Evolutionary conservation across 2,113 vertebrate genomes (phyloP).

Genomic region (Paracanthobrama guichenoti): DNA sequence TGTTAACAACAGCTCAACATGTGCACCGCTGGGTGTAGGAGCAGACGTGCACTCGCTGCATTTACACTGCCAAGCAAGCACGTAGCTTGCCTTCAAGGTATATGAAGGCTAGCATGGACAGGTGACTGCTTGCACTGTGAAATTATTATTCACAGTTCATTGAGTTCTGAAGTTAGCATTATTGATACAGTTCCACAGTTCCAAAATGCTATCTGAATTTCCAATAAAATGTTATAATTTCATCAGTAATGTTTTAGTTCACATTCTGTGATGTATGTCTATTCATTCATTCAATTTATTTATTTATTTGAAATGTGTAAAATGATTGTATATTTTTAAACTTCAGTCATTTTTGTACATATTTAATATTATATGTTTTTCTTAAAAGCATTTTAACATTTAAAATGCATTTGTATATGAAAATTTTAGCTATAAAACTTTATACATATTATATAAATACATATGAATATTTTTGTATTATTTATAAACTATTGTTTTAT

Average conservation of each 20-base stretch:
- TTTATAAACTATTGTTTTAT: no score
- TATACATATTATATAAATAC: no score
- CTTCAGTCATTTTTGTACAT: background rate
- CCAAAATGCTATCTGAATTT: background rate
- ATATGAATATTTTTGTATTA: no score
- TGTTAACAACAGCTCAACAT: constrained; percentile 29
- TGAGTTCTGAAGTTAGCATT: background rate
- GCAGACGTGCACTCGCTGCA: background rate
- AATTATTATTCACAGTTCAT: background rate
- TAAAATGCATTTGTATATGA: no score
- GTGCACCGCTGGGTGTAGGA: background rate
- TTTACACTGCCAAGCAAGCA: background rate
- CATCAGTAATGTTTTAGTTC: background rate
- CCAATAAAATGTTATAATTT: background rate
- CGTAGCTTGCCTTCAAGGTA: background rate
- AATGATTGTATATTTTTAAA: background rate
- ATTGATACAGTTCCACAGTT: background rate
- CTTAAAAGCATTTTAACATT: no score
- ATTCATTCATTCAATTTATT: no score
- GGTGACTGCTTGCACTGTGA: background rate
- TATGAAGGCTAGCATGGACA: background rate
- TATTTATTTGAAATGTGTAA: background rate
- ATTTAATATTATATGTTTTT: no score
- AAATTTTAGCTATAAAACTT: no score
- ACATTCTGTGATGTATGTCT: background rate